Evolutionary conservation across 2,113 vertebrate species (phyloP).

Genomic region (Mionectes macconnelli): DNA sequence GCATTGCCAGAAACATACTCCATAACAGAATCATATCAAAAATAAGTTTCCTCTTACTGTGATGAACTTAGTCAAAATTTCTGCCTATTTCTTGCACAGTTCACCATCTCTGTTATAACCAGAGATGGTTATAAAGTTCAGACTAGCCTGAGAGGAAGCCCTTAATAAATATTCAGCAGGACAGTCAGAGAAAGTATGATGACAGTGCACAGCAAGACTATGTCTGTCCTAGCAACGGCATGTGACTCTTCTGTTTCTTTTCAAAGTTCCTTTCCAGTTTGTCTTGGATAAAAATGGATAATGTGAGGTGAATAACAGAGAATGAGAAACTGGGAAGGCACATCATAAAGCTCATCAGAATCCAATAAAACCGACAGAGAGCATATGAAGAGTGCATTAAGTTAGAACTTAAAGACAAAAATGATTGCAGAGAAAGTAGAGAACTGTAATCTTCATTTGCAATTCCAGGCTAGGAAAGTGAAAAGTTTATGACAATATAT

Average conservation of each 20-base stretch:
- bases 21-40: not conserved
- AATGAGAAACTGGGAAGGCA: not conserved
- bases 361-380: not conserved
- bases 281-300: not conserved
- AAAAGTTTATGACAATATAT: not conserved
- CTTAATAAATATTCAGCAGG: not conserved
- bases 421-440: not conserved
- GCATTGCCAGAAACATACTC: not conserved
- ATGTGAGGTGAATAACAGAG: not conserved
- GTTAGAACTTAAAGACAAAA: conserved; percentile 9
- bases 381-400: not conserved
- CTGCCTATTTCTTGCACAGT: not conserved
- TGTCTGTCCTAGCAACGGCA: not conserved
- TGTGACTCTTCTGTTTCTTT: not conserved
- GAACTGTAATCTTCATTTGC: not conserved
- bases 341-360: not conserved
- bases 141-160: not conserved
- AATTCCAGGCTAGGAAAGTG: not conserved
- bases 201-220: not conserved
- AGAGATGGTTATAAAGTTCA: not conserved
- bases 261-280: not conserved
- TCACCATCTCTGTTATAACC: not conserved
- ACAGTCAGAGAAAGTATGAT: not conserved
- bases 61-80: not conserved
- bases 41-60: not conserved